Conservation (phyloP, 2,113 vertebrate species). For the Tetrao urogallus region DNA sequence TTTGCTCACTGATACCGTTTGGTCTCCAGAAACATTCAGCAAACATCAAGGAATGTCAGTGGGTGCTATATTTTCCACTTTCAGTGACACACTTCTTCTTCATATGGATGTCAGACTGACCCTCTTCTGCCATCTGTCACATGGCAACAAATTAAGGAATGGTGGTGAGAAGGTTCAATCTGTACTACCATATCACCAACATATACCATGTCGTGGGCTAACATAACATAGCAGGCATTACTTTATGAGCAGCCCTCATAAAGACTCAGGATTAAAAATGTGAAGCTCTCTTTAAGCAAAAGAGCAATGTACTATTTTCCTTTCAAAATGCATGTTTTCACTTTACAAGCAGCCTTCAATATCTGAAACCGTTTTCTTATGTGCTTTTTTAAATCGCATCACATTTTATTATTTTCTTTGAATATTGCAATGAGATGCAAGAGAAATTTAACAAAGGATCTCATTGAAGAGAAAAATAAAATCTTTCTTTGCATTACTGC, state of each 20-base stretch:
- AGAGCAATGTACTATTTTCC: not conserved
- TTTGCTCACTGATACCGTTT: too few species aligned
- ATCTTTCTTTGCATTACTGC: not conserved
- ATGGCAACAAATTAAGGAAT: not conserved
- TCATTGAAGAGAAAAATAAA: not conserved
- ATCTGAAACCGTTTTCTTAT: slow-evolving; percentile 56
- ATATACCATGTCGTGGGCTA: not conserved
- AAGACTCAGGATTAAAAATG: not conserved
- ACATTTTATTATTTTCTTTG: slow-evolving; percentile 8
- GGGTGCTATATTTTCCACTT: too few species aligned
- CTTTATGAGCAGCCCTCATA: not conserved
- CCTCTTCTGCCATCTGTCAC: not conserved
- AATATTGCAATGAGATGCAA: not conserved
- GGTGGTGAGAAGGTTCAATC: not conserved
- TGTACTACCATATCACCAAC: not conserved
- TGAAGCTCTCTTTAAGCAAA: slow-evolving; percentile 23
- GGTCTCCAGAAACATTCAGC: too few species aligned
- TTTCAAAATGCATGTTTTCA: slow-evolving; percentile 15
- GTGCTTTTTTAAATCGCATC: slow-evolving; percentile 1
- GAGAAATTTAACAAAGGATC: not conserved
- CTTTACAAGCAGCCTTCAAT: not conserved
- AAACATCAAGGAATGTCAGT: too few species aligned
- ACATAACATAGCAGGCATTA: not conserved
- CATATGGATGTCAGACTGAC: too few species aligned
- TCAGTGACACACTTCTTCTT: too few species aligned